Conservation (phyloP, 2,888 invertebrate species). For the Drosophila infuscata region DNA sequence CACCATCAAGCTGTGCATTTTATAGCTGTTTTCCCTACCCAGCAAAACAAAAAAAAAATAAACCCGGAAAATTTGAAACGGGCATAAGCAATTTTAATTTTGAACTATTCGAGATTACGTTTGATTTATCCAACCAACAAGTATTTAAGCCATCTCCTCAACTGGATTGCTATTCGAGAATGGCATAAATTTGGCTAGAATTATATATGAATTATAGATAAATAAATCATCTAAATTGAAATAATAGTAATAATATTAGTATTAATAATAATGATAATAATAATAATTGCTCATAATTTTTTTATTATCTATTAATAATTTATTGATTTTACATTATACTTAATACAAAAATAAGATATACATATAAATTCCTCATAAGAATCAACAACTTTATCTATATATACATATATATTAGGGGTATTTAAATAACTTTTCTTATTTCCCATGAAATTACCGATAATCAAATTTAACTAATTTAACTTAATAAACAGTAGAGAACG, state of each 20-base stretch:
- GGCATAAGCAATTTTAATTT: not conserved
- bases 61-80: not conserved
- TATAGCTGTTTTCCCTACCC: slow-evolving; percentile 32
- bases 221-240: too few species aligned
- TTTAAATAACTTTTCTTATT: too few species aligned
- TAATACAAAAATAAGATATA: not conserved
- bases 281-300: not conserved
- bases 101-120: not conserved
- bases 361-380: too few species aligned
- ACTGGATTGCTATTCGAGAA: not conserved
- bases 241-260: not conserved
- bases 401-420: too few species aligned
- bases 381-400: too few species aligned
- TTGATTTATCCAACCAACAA: not conserved
- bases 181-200: not conserved
- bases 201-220: not conserved
- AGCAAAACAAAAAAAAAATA: not conserved
- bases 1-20: slow-evolving; percentile 42
- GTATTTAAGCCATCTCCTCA: not conserved
- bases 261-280: not conserved
- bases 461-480: too few species aligned
- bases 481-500: too few species aligned
- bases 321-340: not conserved
- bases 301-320: not conserved
- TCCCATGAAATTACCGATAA: too few species aligned